Conservation (phyloP, 2,113 vertebrate genomes). For the Lota lota region DNA sequence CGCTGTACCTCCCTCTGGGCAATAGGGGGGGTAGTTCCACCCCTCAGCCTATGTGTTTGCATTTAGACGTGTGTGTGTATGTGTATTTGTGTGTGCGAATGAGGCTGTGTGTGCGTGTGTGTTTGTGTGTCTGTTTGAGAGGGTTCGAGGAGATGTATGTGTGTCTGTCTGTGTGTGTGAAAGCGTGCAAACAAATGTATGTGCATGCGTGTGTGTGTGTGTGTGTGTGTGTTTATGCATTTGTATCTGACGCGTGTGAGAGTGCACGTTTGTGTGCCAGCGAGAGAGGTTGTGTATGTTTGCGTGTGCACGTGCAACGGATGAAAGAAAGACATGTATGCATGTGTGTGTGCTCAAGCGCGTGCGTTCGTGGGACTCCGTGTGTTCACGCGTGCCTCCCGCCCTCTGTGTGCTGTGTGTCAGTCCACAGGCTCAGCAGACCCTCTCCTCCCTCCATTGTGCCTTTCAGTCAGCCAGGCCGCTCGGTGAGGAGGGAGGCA, state of each 20-base stretch:
- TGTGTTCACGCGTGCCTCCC: slow-evolving; percentile 1
- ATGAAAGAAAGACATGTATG: slow-evolving; percentile 7
- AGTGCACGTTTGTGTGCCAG: neutral
- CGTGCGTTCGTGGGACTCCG: slow-evolving; percentile 11
- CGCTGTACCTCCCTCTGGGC: slow-evolving; percentile 1
- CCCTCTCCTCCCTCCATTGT: slow-evolving; percentile 23
- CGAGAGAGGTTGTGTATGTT: neutral
- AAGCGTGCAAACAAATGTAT: no score
- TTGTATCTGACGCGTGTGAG: neutral
- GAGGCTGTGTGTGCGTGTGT: no score
- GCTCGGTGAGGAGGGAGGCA: slow-evolving; percentile 63
- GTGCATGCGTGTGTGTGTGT: neutral
- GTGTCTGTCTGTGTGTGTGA: no score
- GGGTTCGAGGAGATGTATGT: no score
- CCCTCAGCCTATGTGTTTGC: neutral
- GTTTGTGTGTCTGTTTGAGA: no score
- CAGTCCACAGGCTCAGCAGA: slow-evolving; percentile 13
- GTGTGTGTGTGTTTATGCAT: no score
- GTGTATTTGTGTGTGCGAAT: neutral
- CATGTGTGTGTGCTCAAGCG: slow-evolving; percentile 21
- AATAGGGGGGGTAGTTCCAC: no score
- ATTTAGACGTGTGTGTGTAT: neutral
- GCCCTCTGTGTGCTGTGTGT: neutral
- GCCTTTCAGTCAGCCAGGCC: slow-evolving; percentile 60
- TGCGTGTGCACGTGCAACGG: neutral